Evolutionary conservation across 1,140 invertebrate species (phyloP), one percentile per base, ranked within the genome.

Genomic region (Pygmarrhopalites habei): DNA sequence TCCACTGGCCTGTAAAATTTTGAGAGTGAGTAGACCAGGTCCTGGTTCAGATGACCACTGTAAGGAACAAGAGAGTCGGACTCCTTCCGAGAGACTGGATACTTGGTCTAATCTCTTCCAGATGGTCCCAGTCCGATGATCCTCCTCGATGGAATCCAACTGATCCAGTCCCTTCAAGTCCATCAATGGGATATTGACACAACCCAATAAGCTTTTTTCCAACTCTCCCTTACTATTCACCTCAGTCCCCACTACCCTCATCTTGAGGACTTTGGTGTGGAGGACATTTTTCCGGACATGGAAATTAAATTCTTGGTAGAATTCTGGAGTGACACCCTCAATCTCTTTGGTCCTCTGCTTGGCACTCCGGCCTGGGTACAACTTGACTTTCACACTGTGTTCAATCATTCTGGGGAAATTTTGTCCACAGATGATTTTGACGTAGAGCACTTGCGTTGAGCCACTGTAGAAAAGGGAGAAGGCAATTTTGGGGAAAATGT

Each of bases 301-400:
- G 29, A 68, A 71, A 52, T 51, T 59, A 52, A 71, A 68, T 62
- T 71, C 69, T 44, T 66, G 47, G 41, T 71, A 69, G 43, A 62
- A 64, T 15, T 69, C 58, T 23, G 69, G 69, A 26, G 43, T 49
- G 19, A 28, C 25, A 15, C 49, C 53, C 46, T 58, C 29, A 25
- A 55, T 58, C 21, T 66, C 69, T 25, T 59, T 62, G 1, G 63
- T 71, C 15, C 47, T 58, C 23, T 71, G 69, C 46, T 71, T 71
- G 1, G 30, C 46, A 14, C 60, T 52, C 1, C 69, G 60, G 14
- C 69, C 69, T 10, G 69, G 69, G 29, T 68, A 68, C 7, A 71
- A 49, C 58, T 71, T 71, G 0, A 71, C 61, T 10, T 43, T 43
- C 0, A 68, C 62, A 26, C 43, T 39, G 35, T 68, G 66, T 19